Percentiles rank a stretch among this genome's conserved stretches.
Evolutionary conservation across 2,888 invertebrate genomes (phyloP).

Genomic region (Luffia ferchaultella): DNA sequence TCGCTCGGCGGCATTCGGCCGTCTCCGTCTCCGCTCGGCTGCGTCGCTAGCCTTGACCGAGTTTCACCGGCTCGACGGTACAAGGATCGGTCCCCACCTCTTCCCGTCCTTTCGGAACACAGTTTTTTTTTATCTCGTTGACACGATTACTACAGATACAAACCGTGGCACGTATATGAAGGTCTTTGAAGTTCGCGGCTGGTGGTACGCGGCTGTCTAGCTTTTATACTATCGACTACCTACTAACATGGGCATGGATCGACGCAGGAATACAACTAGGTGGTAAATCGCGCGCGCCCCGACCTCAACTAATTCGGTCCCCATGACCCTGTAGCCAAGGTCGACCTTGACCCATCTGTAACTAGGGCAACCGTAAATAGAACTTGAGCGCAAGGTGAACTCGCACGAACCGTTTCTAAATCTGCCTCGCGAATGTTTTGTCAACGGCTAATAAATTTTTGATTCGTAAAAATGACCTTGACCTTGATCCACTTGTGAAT

Average conservation of each 20-base stretch:
- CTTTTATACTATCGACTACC: no score
- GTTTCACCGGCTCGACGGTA: conserved; percentile 62
- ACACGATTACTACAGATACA: conserved; percentile 51
- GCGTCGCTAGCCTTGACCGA: conserved; percentile 57
- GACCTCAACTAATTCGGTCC: no score
- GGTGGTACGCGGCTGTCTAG: no score
- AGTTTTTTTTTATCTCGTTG: conserved; percentile 38
- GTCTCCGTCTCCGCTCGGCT: conserved; percentile 27
- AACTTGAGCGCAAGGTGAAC: conserved; percentile 47
- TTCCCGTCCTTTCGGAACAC: conserved; percentile 52
- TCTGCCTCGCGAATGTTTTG: conserved; percentile 42
- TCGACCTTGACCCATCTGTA: conserved; percentile 57
- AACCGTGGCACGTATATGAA: conserved; percentile 22
- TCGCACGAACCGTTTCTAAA: conserved; percentile 37
- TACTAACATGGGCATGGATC: no score
- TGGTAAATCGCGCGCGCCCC: no score
- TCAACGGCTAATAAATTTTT: conserved; percentile 48
- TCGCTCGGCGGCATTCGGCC: conserved; percentile 41
- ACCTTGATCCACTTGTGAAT: conserved; percentile 62
- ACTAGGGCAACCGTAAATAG: conserved; percentile 50
- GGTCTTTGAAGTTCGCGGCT: conserved; percentile 9
- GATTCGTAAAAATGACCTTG: conserved; percentile 65
- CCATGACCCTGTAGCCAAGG: no score
- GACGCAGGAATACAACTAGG: no score
- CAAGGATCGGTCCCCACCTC: conserved; percentile 47